Percentiles rank a stretch among this genome's conserved stretches.
These are phyloP conservation scores for Amphibalanus amphitrite DNA, from an alignment of 1,140 invertebrate species.

Conservation along the genomic window DNA sequence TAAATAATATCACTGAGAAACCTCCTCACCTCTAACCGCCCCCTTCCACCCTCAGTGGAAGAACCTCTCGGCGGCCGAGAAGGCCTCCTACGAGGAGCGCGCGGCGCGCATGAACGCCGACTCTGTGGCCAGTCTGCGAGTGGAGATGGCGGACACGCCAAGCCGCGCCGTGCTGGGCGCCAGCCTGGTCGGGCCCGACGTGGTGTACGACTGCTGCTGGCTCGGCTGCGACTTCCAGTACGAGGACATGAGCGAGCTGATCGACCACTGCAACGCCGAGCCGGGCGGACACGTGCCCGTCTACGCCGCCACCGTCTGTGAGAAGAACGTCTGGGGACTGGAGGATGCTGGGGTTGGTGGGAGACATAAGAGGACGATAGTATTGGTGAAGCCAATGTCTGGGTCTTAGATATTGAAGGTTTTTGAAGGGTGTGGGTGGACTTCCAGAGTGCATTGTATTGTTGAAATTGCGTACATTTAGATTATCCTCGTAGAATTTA, in stretches of 20 bases:
- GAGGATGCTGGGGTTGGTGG: too few relatives aligned
- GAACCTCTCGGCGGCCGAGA: conserved; percentile 63
- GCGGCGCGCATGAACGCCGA: conserved; percentile 76
- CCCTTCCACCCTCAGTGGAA: conserved; percentile 50
- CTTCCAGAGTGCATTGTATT: too few relatives aligned
- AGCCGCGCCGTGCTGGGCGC: conserved; percentile 16
- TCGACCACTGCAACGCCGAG: conserved; percentile 72
- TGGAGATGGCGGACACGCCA: conserved; percentile 25
- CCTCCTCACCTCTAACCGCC: background rate
- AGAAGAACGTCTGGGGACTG: too few relatives aligned
- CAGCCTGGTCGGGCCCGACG: conserved; percentile 22
- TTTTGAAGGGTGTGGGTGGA: too few relatives aligned
- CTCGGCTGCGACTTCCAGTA: conserved; percentile 85
- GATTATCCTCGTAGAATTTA: too few relatives aligned
- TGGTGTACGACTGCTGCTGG: conserved; percentile 77
- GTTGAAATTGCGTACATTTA: too few relatives aligned
- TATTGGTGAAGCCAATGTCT: too few relatives aligned
- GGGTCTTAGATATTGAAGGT: too few relatives aligned
- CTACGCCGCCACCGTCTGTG: conserved; percentile 10
- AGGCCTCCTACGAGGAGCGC: conserved; percentile 82
- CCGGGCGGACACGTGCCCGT: conserved; percentile 34
- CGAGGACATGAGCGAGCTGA: conserved; percentile 70
- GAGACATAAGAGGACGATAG: conserved; percentile 20
- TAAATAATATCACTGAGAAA: too few relatives aligned
- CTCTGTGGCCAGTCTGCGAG: conserved; percentile 31